Evolutionary conservation across 2,113 vertebrate genomes (phyloP), one percentile per base, ranked within the genome.

Genomic region (Nasalis larvatus): DNA sequence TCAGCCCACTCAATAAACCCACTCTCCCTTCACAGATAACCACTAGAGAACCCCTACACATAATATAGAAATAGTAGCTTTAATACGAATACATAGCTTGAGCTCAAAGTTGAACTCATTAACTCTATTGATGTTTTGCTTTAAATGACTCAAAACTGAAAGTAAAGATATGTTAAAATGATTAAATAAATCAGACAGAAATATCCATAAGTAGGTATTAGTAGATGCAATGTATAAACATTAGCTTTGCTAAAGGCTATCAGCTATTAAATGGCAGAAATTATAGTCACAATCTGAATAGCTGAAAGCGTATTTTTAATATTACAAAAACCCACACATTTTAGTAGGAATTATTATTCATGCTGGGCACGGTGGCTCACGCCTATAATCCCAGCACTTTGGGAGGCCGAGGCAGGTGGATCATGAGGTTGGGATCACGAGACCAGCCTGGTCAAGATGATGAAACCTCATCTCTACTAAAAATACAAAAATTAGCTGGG

Each of bases 51-150:
- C 3, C 35, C 78, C 52, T 45, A 49, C 56, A 82, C 68, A 89
- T 17, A 80, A 84, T 63, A 89, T 1, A 94, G 71, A 91, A 97
- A 93, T 86, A 86, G 91, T 32, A 86, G 78, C 86, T 97, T 95
- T 89, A 95, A 97, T 96, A 94, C 86, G 47, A 94, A 54, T 73
- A 80, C 54, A 89, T 1, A 60, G 42, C 90, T 76, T 37, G n/a
- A 78, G 49, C 69, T 95, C 93, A 86, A 93, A 63, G 68, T 87
- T 86, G 73, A n/a, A 66, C 66, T 95, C n/a, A 74, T 82, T 91
- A 96, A 95, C 83, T 96, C 68, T 83, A 78, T 40, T 82, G 66
- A 86, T 20, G 35, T 49, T 80, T 84, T 95, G 23, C 84, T 85
- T 80, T 86, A 14, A 93, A 74, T 74, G 58, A 84, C 42, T 89